These are phyloP conservation scores for Gasterosteus aculeatus DNA, from an alignment of 2,113 vertebrate species.

Conservation along the genomic window DNA sequence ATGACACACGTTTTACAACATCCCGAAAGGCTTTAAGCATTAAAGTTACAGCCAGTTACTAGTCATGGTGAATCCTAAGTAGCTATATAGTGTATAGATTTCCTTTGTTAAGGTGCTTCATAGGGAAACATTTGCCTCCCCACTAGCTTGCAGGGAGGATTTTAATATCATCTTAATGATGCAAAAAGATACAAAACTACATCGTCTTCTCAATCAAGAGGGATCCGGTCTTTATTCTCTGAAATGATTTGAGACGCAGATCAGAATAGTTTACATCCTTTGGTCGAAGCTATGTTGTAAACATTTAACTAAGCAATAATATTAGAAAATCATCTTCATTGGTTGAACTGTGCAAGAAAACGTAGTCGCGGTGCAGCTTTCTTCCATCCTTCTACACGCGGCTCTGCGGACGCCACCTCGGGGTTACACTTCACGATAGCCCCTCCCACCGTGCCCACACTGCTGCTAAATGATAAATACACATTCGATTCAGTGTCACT, in stretches of 20 bases:
- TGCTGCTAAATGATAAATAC: not conserved
- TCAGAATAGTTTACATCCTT: slow-evolving; percentile 48
- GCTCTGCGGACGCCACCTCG: too few species aligned
- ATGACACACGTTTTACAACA: not conserved
- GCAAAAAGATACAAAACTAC: not conserved
- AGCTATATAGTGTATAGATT: too few species aligned
- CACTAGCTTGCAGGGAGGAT: not conserved
- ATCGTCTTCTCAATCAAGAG: not conserved
- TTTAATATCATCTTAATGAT: not conserved
- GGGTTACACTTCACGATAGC: too few species aligned
- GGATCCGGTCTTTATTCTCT: slow-evolving; percentile 52
- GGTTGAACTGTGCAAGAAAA: slow-evolving; percentile 48
- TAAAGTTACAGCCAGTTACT: not conserved
- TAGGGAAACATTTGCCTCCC: not conserved
- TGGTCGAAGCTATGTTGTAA: slow-evolving; percentile 56
- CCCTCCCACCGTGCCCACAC: not conserved
- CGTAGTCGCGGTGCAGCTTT: not conserved
- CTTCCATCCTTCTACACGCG: not conserved
- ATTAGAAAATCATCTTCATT: slow-evolving; percentile 36
- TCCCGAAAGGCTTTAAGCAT: not conserved
- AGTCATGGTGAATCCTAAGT: not conserved
- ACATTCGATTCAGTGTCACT: slow-evolving; percentile 10
- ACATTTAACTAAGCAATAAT: slow-evolving; percentile 41
- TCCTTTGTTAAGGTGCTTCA: not conserved
- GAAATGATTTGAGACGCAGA: slow-evolving; percentile 32